Base-by-base conservation (phyloP, 2,113 vertebrate species). In the Anarhynchus alexandrinus region DNA sequence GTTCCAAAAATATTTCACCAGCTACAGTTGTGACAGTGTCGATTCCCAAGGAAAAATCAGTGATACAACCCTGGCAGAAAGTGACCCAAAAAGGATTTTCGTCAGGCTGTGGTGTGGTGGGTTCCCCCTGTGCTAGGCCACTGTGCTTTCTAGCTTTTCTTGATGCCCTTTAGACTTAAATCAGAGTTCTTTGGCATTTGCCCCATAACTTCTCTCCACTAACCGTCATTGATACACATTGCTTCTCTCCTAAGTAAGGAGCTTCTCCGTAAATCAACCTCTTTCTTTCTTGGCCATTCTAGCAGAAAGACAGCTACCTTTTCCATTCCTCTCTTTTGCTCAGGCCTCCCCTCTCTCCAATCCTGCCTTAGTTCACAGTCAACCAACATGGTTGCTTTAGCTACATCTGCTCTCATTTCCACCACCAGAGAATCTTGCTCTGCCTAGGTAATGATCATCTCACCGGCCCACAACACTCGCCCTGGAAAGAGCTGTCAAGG, bases 1-100 rank as follows among this genome's bases (percentile, higher is more conserved):
- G 47, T 88, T 88, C 52, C 54, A 93, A 85, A 92, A 90, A 20
- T 61, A 27, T 93, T 96, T 92, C 23, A 43, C 20, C 15, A 90
- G 7, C 25, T 61, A 61, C 25, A 58, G 10, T 29, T 89, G 29
- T 42, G 22, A 38, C 27, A 71, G 19, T 40, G 25, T 26, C 4
- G 3, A 54, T 12, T 82, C 36, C 40, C 40, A 87, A 65, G 22
- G 22, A 45, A 93, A 84, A 89, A 67, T 14, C 36, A 67, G 45
- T 52, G 2, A 55, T 34, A 34, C 4, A 83, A 19, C 13, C 4
- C 15, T 43, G 20, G 2, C 9, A 82, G 45, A 77, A 90, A 78
- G 52, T 74, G 13, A 40, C 4, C 4, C 22, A 2, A 32, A 90
- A 90, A 54, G 5, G 0, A 52, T 27, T 36, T 70, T 27, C 12